These are phyloP conservation scores for Aptenodytes patagonicus DNA, from an alignment of 2,113 vertebrate genomes.

Conservation along the genomic window DNA sequence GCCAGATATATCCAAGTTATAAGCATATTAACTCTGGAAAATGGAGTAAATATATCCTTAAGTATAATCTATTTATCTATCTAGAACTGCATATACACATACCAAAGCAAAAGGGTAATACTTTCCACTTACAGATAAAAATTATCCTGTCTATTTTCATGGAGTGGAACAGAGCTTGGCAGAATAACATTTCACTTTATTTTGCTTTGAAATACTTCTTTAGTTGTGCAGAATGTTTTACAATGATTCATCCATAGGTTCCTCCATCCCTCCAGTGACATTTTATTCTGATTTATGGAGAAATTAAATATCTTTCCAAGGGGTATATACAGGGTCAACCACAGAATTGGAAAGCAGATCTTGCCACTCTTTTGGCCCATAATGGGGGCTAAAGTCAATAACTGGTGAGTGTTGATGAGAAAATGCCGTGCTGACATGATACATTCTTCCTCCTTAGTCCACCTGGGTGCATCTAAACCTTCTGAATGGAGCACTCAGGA, in stretches of 20 bases:
- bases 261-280: neutral
- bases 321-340: neutral
- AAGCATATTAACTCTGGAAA: neutral
- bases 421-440: neutral
- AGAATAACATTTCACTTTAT: neutral
- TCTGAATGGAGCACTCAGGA: neutral
- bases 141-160: neutral
- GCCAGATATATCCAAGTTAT: neutral
- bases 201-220: neutral
- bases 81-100: neutral
- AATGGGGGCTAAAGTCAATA: neutral
- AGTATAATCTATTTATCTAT: neutral
- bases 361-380: neutral
- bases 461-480: neutral
- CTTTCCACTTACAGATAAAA: conserved; percentile 26
- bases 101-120: conserved; percentile 16
- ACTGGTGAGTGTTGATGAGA: neutral
- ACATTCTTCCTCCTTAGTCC: neutral
- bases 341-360: neutral
- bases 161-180: neutral
- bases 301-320: neutral
- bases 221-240: neutral
- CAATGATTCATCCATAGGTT: neutral
- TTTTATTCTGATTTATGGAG: neutral
- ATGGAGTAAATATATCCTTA: neutral